Evolutionary conservation across 1,140 invertebrate genomes (phyloP).

Genomic region (Leptinotarsa undecemlineata): DNA sequence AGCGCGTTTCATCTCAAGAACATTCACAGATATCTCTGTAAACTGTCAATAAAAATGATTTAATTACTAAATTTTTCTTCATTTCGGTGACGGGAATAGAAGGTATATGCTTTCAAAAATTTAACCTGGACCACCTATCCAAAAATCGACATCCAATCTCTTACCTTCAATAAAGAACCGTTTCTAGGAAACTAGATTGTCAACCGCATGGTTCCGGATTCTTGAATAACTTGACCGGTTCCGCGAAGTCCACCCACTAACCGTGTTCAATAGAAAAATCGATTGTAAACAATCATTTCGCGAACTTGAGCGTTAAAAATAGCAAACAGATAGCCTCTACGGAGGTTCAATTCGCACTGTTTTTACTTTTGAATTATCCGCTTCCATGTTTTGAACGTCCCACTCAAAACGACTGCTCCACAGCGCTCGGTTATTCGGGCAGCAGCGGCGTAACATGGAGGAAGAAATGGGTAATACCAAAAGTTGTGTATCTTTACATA

Average conservation of each 20-base stretch:
- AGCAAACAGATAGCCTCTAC: not conserved
- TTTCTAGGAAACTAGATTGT: conserved; percentile 5
- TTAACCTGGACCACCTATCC: too few species aligned
- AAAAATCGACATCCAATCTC: not conserved
- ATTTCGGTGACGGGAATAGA: too few species aligned
- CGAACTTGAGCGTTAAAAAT: conserved; percentile 16
- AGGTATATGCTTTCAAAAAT: too few species aligned
- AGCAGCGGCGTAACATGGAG: not conserved
- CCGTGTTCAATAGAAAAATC: conserved; percentile 12
- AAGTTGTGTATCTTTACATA: too few species aligned
- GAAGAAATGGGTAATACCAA: not conserved
- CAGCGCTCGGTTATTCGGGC: not conserved
- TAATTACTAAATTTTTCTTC: too few species aligned
- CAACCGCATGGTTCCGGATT: not conserved
- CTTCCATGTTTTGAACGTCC: conserved; percentile 21
- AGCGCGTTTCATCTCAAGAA: not conserved
- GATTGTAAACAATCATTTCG: conserved; percentile 1
- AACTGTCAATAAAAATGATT: too few species aligned
- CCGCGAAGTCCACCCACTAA: not conserved
- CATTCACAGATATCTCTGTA: too few species aligned
- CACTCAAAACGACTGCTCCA: conserved; percentile 12
- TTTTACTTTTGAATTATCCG: conserved; percentile 23
- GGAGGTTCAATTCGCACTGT: conserved; percentile 14
- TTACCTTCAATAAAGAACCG: not conserved
- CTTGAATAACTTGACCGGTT: conserved; percentile 2